Evolutionary conservation across 1,140 invertebrate species (phyloP).

Genomic region (Aricia agestis): DNA sequence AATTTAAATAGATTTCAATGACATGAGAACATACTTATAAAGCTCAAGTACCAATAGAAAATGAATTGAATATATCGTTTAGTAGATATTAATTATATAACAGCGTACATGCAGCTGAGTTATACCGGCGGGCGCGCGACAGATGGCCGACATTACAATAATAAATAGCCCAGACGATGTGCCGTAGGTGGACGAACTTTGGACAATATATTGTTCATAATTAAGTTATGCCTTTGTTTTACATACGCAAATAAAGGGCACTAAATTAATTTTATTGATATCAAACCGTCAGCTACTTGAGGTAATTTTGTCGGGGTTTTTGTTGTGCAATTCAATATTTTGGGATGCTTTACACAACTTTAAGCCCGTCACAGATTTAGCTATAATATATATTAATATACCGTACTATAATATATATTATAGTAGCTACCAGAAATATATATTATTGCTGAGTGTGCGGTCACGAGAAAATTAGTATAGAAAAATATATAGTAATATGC

Average conservation of each 20-base stretch:
- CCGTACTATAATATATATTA: no score
- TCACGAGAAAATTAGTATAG: no score
- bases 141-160: constrained; percentile 66
- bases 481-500: no score
- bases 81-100: constrained; percentile 25
- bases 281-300: not conserved
- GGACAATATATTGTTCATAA: constrained; percentile 17
- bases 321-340: no score
- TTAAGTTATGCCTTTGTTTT: constrained; percentile 8
- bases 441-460: no score
- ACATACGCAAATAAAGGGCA: constrained; percentile 1
- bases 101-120: constrained; percentile 46
- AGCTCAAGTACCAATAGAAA: not conserved
- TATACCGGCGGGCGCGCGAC: constrained; percentile 52
- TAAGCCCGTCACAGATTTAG: no score
- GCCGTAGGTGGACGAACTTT: constrained; percentile 51
- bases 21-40: no score
- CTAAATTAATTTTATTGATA: constrained; percentile 1
- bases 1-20: no score
- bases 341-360: no score
- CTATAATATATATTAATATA: no score
- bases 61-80: not conserved
- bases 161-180: constrained; percentile 59
- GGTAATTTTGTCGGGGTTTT: not conserved
- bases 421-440: no score